Base-by-base conservation (phyloP, 2,113 vertebrate genomes). In the Sakesphorus luctuosus region DNA sequence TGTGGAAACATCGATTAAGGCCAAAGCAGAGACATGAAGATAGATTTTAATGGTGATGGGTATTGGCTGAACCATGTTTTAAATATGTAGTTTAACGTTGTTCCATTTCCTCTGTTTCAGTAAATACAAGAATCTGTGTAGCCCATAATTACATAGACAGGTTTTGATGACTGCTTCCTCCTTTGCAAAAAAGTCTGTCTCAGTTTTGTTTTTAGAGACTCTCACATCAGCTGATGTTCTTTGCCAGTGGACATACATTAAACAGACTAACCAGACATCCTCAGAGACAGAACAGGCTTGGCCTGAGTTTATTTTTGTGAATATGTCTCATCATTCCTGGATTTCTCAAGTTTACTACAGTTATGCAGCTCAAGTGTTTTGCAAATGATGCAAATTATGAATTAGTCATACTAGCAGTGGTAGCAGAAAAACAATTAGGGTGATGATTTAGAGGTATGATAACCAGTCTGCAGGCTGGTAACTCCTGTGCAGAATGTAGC, bases 91-190 rank as follows among this genome's bases (percentile, higher is more conserved):
- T 61, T 90, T 77, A 35, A 76, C 90, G 61, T 68, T 73, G 36
- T 72, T 76, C 74, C 36, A 55, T 94, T 96, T 95, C 79, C 76
- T 85, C 58, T 75, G 26, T 76, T 92, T 84, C 61, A 47, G 31
- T 83, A 88, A 88, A 62, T 58, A 53, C 21, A 68, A 68, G 38
- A 76, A 73, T 28, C 11, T 50, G 17, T 36, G 59, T 14, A 90
- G 43, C 29, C 46, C 56, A 72, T 80, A 83, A 94, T 93, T 91
- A 55, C 35, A 84, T 4, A 59, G 67, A 43, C 43, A 87, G 65
- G 23, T 65, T 90, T 75, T 88, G 59, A 86, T 67, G 52, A 75
- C 20, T 25, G 38, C 44, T 93, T 95, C 68, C 72, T 93, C 56
- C 71, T 88, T 78, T 71, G n/a, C 47, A 65, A 72, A 71, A 62